Evolutionary conservation across 2,113 vertebrate species (phyloP).

Genomic region (Potamarius usumacintae): DNA sequence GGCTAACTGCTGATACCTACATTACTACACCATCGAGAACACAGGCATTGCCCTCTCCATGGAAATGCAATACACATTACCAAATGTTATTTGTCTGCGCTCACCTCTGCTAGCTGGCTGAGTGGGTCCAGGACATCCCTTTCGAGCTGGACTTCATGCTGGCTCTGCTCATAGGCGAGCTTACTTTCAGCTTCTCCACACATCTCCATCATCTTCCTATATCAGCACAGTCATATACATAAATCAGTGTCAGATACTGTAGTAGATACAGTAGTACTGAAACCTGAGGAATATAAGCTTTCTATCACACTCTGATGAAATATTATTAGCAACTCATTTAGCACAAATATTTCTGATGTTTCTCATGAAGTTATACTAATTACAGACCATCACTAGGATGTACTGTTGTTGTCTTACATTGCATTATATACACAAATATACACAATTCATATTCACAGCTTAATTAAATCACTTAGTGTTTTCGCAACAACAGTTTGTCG

Average conservation of each 20-base stretch:
- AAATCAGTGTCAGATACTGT: background rate
- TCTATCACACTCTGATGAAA: background rate
- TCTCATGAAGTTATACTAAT: background rate
- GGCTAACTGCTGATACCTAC: background rate
- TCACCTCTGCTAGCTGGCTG: constrained; percentile 86
- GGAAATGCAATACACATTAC: background rate
- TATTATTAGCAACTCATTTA: background rate
- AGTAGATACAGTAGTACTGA: background rate
- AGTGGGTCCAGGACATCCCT: constrained; percentile 89
- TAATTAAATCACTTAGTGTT: background rate
- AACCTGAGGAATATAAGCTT: background rate
- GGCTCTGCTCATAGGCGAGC: constrained; percentile 86
- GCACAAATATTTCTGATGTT: background rate
- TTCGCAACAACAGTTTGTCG: background rate
- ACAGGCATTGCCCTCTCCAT: background rate
- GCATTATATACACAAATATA: background rate
- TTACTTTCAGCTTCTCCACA: constrained; percentile 88
- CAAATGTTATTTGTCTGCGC: background rate
- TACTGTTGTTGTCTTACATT: background rate
- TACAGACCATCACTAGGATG: background rate
- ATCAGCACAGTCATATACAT: constrained; percentile 44
- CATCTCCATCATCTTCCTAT: constrained; percentile 90
- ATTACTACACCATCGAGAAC: background rate
- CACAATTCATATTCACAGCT: background rate
- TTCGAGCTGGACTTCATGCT: constrained; percentile 87